Evolutionary conservation across 2,888 invertebrate genomes (phyloP).

Genomic region (Marronus borbonicus): DNA sequence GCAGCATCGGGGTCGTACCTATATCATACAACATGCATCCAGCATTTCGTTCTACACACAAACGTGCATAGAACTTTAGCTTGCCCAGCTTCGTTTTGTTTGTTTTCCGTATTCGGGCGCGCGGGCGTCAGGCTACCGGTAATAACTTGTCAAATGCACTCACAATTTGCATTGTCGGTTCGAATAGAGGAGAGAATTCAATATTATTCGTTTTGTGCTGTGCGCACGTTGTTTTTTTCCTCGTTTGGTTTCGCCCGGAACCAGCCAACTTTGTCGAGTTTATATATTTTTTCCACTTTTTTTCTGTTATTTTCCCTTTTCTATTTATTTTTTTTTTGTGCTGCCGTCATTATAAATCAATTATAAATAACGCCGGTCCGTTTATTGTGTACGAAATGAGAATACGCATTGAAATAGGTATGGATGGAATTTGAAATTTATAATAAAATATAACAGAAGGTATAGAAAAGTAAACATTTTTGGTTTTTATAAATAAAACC

Average conservation of each 20-base stretch:
- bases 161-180: constrained; percentile 51
- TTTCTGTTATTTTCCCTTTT: background rate
- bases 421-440: background rate
- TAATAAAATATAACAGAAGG: constrained; percentile 4
- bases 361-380: background rate
- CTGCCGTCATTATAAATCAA: constrained; percentile 18
- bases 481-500: background rate
- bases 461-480: background rate
- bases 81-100: constrained; percentile 48
- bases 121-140: constrained; percentile 58
- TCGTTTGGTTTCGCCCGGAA: background rate
- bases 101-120: constrained; percentile 55
- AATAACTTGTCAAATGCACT: constrained; percentile 64
- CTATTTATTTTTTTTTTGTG: constrained; percentile 1
- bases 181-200: constrained; percentile 24
- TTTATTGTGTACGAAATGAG: background rate
- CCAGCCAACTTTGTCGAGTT: constrained; percentile 13
- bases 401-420: background rate
- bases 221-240: constrained; percentile 10
- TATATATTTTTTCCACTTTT: background rate
- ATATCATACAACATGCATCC: background rate
- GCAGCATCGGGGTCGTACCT: constrained; percentile 1
- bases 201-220: constrained; percentile 19
- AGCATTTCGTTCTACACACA: background rate
- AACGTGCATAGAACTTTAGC: constrained; percentile 43